phyloP scores from a whole-genome alignment of 2,797 vertebrate genomes.

The Taeniopygia guttata region DNA sequence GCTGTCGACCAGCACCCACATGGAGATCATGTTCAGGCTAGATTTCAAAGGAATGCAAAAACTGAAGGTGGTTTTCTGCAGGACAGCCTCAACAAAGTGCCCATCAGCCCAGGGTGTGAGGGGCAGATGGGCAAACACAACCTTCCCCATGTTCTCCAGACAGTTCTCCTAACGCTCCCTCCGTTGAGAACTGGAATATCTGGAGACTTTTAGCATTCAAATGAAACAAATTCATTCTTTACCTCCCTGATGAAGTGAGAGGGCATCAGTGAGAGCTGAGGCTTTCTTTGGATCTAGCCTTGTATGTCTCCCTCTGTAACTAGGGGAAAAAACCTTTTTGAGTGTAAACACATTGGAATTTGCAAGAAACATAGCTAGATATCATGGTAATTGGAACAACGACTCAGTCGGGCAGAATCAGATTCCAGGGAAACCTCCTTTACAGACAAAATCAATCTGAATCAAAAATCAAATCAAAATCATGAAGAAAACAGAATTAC shows the following conservation, averaged over 20 bases:
- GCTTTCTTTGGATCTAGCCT: neutral
- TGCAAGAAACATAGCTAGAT: neutral
- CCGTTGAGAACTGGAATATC: neutral
- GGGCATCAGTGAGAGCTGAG: neutral
- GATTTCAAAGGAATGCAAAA: neutral
- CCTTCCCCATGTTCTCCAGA: neutral
- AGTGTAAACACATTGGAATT: neutral
- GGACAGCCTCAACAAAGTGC: neutral
- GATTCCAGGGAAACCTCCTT: neutral
- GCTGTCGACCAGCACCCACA: too few species aligned
- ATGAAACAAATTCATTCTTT: neutral
- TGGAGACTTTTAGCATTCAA: neutral
- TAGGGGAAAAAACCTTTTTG: neutral
- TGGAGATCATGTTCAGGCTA: neutral
- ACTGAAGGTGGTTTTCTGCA: neutral
- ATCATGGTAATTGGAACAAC: neutral
- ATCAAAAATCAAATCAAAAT: constrained; percentile 14
- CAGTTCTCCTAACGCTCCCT: neutral
- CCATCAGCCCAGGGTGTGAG: neutral
- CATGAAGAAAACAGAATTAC: neutral
- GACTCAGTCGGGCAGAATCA: neutral
- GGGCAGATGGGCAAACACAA: neutral
- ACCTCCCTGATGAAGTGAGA: neutral
- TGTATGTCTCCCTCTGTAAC: neutral
- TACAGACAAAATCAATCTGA: neutral